Conservation (phyloP, 64 coral and sea anemone species). For the Actinia equina region DNA sequence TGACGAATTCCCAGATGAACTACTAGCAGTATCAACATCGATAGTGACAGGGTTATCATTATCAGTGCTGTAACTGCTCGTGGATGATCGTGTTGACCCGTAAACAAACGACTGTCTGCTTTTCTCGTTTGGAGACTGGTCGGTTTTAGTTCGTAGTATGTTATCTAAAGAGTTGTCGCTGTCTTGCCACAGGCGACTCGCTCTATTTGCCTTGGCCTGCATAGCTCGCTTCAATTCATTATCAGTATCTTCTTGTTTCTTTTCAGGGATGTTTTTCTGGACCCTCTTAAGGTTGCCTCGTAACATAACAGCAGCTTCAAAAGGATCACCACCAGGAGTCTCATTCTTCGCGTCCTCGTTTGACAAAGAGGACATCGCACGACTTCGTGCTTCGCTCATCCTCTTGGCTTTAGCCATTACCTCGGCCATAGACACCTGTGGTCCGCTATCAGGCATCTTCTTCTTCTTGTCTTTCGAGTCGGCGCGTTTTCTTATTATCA, state of each 20-base stretch:
- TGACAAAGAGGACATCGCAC: not conserved
- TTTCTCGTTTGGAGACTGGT: not conserved
- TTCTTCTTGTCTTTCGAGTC: constrained; percentile 55
- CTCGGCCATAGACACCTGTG: constrained; percentile 72
- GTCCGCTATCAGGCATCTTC: constrained; percentile 30
- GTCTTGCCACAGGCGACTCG: constrained; percentile 57
- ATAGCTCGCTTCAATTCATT: constrained; percentile 75
- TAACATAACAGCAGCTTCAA: constrained; percentile 56
- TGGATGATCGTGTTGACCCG: not conserved
- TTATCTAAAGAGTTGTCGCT: constrained; percentile 42
- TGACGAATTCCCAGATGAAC: not conserved
- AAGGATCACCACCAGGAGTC: constrained; percentile 43
- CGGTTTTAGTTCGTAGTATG: not conserved
- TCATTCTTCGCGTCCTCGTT: not conserved
- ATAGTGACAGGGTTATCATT: not conserved
- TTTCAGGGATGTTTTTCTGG: not conserved
- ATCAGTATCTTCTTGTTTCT: constrained; percentile 27
- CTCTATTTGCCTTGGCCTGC: constrained; percentile 68
- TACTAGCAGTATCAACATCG: not conserved
- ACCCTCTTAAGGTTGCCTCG: constrained; percentile 53
- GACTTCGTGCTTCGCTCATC: constrained; percentile 58
- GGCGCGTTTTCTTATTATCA: not conserved
- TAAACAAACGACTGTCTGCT: not conserved
- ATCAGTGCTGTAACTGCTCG: not conserved
- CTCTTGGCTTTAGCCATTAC: constrained; percentile 87